A percentile compares a stretch with the other conserved stretches of the same genome.
Evolutionary conservation across 2,113 vertebrate genomes (phyloP).

Genomic region (Seriola dumerili): DNA sequence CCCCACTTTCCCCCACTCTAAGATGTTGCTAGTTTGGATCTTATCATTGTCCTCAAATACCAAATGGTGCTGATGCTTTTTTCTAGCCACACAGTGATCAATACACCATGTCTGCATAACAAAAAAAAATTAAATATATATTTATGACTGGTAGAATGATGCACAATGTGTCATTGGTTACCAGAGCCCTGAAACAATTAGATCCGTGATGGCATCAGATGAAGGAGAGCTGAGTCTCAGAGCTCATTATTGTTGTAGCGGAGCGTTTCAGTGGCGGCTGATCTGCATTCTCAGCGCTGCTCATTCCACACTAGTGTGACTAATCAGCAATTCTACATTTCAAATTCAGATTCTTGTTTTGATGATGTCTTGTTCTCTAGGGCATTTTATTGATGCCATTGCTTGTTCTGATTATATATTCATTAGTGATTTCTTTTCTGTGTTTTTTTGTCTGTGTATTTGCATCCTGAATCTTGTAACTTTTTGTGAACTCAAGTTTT

Average conservation of each 20-base stretch:
- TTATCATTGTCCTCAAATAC: neutral
- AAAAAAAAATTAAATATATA: neutral
- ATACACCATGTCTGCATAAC: neutral
- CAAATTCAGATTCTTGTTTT: slow-evolving; percentile 59
- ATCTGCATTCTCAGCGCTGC: slow-evolving; percentile 45
- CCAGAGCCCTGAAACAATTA: slow-evolving; percentile 26
- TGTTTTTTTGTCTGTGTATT: neutral
- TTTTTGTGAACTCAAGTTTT: slow-evolving; percentile 6
- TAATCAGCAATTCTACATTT: slow-evolving; percentile 61
- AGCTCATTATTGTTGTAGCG: slow-evolving; percentile 58
- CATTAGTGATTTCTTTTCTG: slow-evolving; percentile 4
- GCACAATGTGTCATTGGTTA: neutral
- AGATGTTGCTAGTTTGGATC: neutral
- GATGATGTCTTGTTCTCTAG: slow-evolving; percentile 48
- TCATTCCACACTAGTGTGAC: slow-evolving; percentile 26
- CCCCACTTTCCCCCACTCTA: neutral
- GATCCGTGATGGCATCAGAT: slow-evolving; percentile 16
- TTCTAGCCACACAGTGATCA: neutral
- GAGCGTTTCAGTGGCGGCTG: slow-evolving; percentile 34
- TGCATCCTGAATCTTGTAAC: neutral
- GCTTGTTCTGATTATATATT: slow-evolving; percentile 45
- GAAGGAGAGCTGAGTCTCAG: slow-evolving; percentile 39
- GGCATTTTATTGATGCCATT: slow-evolving; percentile 35
- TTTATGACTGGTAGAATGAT: slow-evolving; percentile 13
- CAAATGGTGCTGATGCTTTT: neutral